Base-by-base conservation (phyloP, 2,888 invertebrate species). In the Crematogaster levior region DNA sequence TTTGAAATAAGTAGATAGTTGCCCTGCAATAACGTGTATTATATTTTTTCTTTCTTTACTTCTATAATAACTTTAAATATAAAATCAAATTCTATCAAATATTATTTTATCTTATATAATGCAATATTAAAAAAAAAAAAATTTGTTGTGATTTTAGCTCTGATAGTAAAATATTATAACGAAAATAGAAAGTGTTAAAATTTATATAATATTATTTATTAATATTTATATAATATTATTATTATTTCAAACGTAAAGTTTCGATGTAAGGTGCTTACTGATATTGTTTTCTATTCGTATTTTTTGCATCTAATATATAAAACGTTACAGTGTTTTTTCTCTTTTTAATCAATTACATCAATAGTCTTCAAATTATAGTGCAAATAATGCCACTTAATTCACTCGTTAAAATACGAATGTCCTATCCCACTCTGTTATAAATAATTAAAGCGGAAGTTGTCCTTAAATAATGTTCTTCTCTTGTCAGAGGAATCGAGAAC, bases 391-490 rank as follows among this genome's bases (percentile, higher is more conserved):
- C n/a, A 61, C n/a, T 12, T n/a, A 65, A 65, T 51, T 65, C 37
- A 66, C 15, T 27, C 37, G 15, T 66, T 53, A 40, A 51, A 27
- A 12, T 9, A 6, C 30, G 5, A n/a, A n/a, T n/a, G n/a, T 43
- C 15, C n/a, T 24, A 24, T n/a, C n/a, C 15, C 43, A 58, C 21
- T 18, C 24, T 34, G 12, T 34, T 34, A 12, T 34, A 68, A 68
- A 79, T 68, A 56, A 68, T 79, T 68, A 68, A 79, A 46, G 56
- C 56, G 56, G 43, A 79, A 68, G 43, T 24, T 43, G 24, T 68
- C 18, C 6, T 30, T 18, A 21, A 34, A 77, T 75, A 65, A 65
- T 75, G 63, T 65, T 75, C 9, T 48, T 56, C 53, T 56, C 21
- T 43, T 30, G 56, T 68, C 10, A 15, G 18, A 15, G 40, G 7